Evolutionary conservation across 2,113 vertebrate species (phyloP).

Genomic region (Ovis canadensis): DNA sequence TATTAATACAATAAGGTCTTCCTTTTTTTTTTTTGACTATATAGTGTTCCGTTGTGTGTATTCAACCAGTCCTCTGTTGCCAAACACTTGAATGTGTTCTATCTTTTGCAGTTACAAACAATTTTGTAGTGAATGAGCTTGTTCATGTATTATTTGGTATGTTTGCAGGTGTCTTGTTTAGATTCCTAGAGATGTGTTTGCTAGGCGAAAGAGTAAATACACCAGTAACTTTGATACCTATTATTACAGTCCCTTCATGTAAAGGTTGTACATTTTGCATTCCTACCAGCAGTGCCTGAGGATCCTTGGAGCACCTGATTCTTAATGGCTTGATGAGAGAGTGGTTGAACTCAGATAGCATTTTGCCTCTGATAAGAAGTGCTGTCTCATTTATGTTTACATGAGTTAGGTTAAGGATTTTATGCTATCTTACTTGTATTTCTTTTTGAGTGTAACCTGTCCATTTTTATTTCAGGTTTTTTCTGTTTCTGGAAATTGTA

Average conservation of each 20-base stretch:
- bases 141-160: background rate
- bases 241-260: background rate
- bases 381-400: background rate
- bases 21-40: background rate
- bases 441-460: background rate
- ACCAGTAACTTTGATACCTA: background rate
- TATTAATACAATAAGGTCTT: background rate
- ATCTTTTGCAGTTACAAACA: background rate
- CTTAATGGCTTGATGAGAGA: background rate
- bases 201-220: background rate
- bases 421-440: background rate
- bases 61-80: background rate
- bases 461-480: background rate
- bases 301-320: background rate
- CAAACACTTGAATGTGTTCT: background rate
- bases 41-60: background rate
- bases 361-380: background rate
- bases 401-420: background rate
- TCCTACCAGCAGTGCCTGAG: background rate
- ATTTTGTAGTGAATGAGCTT: background rate
- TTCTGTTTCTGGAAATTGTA: background rate
- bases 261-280: background rate
- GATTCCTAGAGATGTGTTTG: constrained; percentile 6
- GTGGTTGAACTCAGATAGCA: background rate
- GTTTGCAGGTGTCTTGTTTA: background rate